phyloP scores from a whole-genome alignment of 2,797 vertebrate species.

The Lophius americanus region DNA sequence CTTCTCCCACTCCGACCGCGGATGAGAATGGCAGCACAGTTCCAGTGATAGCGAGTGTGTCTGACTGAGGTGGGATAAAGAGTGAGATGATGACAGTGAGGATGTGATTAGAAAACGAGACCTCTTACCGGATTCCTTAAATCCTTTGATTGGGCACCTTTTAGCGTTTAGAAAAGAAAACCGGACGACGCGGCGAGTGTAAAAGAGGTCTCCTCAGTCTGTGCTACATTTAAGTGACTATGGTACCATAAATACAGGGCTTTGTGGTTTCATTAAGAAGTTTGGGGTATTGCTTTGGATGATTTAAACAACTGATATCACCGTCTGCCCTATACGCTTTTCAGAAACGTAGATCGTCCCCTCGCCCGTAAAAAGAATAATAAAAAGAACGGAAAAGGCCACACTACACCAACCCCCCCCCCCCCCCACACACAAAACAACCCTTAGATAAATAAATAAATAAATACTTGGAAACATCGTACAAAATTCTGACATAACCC shows the following conservation, averaged over 20 bases:
- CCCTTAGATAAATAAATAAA: constrained; percentile 86
- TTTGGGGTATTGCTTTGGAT: constrained; percentile 79
- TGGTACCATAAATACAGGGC: constrained; percentile 66
- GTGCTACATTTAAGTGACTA: constrained; percentile 73
- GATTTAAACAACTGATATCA: constrained; percentile 66
- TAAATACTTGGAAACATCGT: constrained; percentile 83
- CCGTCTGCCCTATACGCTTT: constrained; percentile 52
- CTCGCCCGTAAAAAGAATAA: constrained; percentile 22
- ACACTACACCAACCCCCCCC: constrained; percentile 55
- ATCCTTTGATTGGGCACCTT: constrained; percentile 42
- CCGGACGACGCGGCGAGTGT: constrained; percentile 49
- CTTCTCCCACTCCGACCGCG: constrained; percentile 62
- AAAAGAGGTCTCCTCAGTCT: constrained; percentile 57
- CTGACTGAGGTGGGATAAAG: constrained; percentile 64
- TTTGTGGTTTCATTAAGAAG: constrained; percentile 54
- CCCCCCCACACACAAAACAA: constrained; percentile 49
- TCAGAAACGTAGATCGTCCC: constrained; percentile 62
- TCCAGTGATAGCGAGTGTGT: constrained; percentile 57
- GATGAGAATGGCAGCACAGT: constrained; percentile 70
- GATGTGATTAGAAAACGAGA: constrained; percentile 65
- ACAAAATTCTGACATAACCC: constrained; percentile 81
- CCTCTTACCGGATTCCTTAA: constrained; percentile 58
- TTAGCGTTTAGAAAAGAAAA: constrained; percentile 51
- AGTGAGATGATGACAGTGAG: constrained; percentile 65
- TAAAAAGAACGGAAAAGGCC: constrained; percentile 70